A percentile compares a stretch with the other conserved stretches of the same genome.
Evolutionary conservation across 2,113 vertebrate genomes (phyloP).

Genomic region (Nannobrachium achirus): DNA sequence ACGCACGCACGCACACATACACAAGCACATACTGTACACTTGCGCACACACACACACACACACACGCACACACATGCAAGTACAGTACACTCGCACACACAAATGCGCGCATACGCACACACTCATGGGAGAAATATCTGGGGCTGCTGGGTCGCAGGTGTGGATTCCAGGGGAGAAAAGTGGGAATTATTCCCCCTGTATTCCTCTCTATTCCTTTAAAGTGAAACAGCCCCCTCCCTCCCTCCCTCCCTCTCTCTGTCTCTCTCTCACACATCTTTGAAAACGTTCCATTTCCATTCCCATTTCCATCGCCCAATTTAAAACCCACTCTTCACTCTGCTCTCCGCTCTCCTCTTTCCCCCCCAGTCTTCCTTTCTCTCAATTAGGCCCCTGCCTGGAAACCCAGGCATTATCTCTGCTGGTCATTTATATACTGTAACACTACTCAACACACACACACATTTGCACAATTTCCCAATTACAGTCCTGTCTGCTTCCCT

Average conservation of each 20-base stretch:
- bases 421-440: slow-evolving; percentile 72
- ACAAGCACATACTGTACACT: not conserved
- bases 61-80: not conserved
- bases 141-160: slow-evolving; percentile 74
- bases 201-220: slow-evolving; percentile 52
- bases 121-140: slow-evolving; percentile 34
- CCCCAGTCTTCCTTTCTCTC: slow-evolving; percentile 65
- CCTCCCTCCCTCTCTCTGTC: slow-evolving; percentile 2
- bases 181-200: slow-evolving; percentile 65
- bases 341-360: slow-evolving; percentile 25
- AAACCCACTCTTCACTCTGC: slow-evolving; percentile 61
- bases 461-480: slow-evolving; percentile 77
- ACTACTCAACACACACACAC: slow-evolving; percentile 65
- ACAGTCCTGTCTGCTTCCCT: slow-evolving; percentile 62
- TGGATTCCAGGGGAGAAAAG: slow-evolving; percentile 60
- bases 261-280: slow-evolving; percentile 52
- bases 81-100: not conserved
- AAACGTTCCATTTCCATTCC: slow-evolving; percentile 72
- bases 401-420: slow-evolving; percentile 72
- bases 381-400: slow-evolving; percentile 72
- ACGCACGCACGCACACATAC: not conserved
- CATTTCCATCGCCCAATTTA: slow-evolving; percentile 70
- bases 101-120: not conserved
- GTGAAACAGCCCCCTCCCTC: slow-evolving; percentile 45
- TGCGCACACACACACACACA: slow-evolving; percentile 11